Evolutionary conservation across 2,797 vertebrate species (phyloP).

Genomic region (Melanotaenia boesemani): DNA sequence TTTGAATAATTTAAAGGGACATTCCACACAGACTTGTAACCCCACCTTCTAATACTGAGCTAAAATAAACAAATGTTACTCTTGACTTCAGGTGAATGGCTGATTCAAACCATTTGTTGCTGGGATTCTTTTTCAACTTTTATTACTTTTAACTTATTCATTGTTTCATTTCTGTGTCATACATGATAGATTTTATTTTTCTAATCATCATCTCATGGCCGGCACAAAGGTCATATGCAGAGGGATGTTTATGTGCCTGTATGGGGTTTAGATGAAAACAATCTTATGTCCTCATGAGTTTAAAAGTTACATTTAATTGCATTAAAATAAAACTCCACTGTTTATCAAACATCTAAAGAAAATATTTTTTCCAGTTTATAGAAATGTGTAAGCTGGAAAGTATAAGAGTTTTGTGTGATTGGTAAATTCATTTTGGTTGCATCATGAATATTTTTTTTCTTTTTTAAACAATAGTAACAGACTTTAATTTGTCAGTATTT

Average conservation of each 20-base stretch:
- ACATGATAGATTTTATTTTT: constrained; percentile 46
- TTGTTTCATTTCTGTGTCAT: constrained; percentile 58
- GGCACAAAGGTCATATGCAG: constrained; percentile 47
- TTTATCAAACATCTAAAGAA: background rate
- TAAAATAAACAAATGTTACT: constrained; percentile 81
- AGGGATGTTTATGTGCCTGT: background rate
- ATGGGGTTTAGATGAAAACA: constrained; percentile 1
- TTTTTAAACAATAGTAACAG: background rate
- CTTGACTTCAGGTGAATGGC: constrained; percentile 77
- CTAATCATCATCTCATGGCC: constrained; percentile 16
- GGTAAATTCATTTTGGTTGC: too few species aligned
- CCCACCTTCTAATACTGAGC: constrained; percentile 63
- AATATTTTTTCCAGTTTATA: too few species aligned
- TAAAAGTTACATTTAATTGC: background rate
- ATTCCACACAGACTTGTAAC: constrained; percentile 78
- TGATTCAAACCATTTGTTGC: constrained; percentile 60
- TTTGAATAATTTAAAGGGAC: constrained; percentile 88
- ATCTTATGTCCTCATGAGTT: background rate
- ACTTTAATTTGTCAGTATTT: background rate
- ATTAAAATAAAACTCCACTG: background rate
- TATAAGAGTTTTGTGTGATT: too few species aligned
- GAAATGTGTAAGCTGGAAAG: too few species aligned
- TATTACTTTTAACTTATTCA: constrained; percentile 64
- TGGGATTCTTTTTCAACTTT: constrained; percentile 28
- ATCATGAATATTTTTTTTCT: background rate